Evolutionary conservation across 2,888 invertebrate genomes (phyloP).

Genomic region (Doris montereyensis): DNA sequence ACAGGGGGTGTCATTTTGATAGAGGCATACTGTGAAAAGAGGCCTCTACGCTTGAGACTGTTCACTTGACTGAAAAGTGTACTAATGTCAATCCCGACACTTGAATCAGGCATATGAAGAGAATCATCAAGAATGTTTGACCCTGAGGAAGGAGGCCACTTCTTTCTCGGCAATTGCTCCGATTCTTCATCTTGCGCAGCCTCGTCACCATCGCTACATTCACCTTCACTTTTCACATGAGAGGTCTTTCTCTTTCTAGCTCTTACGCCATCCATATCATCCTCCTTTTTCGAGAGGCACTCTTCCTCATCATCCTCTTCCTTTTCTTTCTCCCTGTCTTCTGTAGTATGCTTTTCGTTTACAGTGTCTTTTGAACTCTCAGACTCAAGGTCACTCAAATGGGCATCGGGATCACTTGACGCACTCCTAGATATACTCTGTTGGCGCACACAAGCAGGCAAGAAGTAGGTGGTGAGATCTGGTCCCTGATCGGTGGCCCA

Average conservation of each 20-base stretch:
- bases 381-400: slow-evolving; percentile 65
- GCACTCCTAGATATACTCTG: slow-evolving; percentile 50
- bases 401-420: slow-evolving; percentile 58
- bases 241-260: slow-evolving; percentile 36
- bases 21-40: slow-evolving; percentile 89
- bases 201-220: slow-evolving; percentile 29
- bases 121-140: slow-evolving; percentile 61
- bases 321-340: slow-evolving; percentile 73
- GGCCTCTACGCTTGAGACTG: slow-evolving; percentile 84
- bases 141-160: slow-evolving; percentile 55
- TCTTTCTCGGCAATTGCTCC: slow-evolving; percentile 59
- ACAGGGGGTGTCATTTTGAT: slow-evolving; percentile 87
- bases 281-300: slow-evolving; percentile 32
- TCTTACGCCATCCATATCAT: slow-evolving; percentile 26
- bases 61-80: slow-evolving; percentile 85
- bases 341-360: slow-evolving; percentile 79
- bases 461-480: slow-evolving; percentile 59
- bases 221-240: slow-evolving; percentile 46
- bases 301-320: slow-evolving; percentile 58
- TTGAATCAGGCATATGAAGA: slow-evolving; percentile 63
- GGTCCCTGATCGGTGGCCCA: slow-evolving; percentile 52
- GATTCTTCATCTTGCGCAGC: slow-evolving; percentile 22
- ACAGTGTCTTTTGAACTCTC: slow-evolving; percentile 65
- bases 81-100: slow-evolving; percentile 77
- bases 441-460: slow-evolving; percentile 39